phyloP scores from a whole-genome alignment of 2,113 vertebrate genomes.

The Isichthys henryi region DNA sequence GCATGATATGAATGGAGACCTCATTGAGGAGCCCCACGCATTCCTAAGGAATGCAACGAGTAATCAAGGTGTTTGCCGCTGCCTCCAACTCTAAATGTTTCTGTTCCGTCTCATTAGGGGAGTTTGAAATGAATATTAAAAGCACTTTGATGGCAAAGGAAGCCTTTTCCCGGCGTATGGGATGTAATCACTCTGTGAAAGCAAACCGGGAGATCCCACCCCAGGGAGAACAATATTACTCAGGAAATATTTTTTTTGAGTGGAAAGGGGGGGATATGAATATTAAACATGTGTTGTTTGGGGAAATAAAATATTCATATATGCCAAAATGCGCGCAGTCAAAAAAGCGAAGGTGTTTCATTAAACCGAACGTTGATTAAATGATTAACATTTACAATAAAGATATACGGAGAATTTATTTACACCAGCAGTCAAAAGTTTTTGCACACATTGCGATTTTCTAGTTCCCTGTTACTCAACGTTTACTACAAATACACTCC shows the following conservation, averaged over 20 bases:
- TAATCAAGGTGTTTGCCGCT: slow-evolving; percentile 6
- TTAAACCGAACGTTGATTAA: background rate
- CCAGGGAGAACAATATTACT: background rate
- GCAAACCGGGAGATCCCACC: no score
- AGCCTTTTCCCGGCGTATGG: background rate
- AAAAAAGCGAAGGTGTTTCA: background rate
- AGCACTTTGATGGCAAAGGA: background rate
- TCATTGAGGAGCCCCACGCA: background rate
- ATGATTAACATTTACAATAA: background rate
- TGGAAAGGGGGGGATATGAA: background rate
- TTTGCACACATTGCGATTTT: no score
- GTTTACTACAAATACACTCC: no score
- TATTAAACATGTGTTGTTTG: slow-evolving; percentile 5
- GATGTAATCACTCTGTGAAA: background rate
- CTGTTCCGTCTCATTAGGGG: slow-evolving; percentile 1
- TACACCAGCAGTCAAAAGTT: background rate
- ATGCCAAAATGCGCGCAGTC: background rate
- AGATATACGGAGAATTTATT: background rate
- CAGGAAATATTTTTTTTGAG: background rate
- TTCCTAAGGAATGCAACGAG: background rate
- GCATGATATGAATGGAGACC: background rate
- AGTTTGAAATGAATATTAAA: slow-evolving; percentile 1
- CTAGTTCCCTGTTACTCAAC: no score
- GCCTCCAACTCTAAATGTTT: background rate
- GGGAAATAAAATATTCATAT: background rate